Evolutionary conservation across 2,113 vertebrate species (phyloP), one percentile per base, ranked within the genome.

Genomic region (Calypte anna): DNA sequence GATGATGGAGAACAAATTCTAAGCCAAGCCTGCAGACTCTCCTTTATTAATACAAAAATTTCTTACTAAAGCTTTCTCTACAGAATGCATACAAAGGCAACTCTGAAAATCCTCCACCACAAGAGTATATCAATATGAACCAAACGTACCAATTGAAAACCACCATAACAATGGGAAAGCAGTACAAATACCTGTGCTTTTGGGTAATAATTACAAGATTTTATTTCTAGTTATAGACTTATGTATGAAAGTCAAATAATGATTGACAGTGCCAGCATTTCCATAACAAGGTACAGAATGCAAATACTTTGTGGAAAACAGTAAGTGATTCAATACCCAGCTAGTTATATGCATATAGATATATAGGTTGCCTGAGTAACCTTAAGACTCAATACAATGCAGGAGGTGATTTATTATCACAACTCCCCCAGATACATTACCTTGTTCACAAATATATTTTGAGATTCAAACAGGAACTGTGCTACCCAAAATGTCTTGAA

Each of bases 281-380:
- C 68, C 75, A 62, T 88, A 88, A 81, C 76, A 91, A 91, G 43
- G 58, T 48, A 74, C 51, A 74, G 79, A 89, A 79, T 78, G 55
- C 25, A 88, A 95, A 94, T 72, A 36, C 78, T 90, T 72, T 84
- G n/a, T 92, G 63, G 54, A 93, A 95, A 96, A 80, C 46, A 73
- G 20, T 86, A 92, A 93, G 36, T 95, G 84, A 77, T 92, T 82
- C 78, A 82, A 66, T 80, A 90, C 22, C 18, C 51, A 64, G 33
- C 78, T 94, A 38, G 38, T 81, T 94, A 38, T 33, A 67, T 40
- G 53, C 54, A 79, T 72, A 78, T 51, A 93, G 86, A 70, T 87
- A 92, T 44, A 63, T 63, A 75, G 61, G 93, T 92, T 96, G 76
- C 79, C 86, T 85, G 78, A 94, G 79, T 90, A 92, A 96, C 76